phyloP scores from a whole-genome alignment of 2,113 vertebrate genomes.

The Notechis scutatus region DNA sequence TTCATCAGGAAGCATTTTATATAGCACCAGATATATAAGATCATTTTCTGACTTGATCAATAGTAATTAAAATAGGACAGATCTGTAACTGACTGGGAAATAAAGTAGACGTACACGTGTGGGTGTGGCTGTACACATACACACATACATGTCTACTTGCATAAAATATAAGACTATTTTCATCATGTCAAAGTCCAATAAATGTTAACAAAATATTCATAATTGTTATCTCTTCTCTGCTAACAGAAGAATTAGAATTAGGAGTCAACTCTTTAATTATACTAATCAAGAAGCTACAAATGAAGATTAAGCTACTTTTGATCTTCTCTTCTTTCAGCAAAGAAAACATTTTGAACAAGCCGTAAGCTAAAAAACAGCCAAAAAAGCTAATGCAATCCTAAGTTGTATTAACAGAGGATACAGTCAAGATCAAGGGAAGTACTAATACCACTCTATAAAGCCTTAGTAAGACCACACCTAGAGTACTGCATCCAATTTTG shows the following conservation, averaged over 20 bases:
- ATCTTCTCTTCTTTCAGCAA: background rate
- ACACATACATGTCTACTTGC: background rate
- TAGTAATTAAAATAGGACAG: background rate
- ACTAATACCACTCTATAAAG: no score
- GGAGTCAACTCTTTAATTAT: background rate
- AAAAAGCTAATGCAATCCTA: no score
- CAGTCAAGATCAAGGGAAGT: no score
- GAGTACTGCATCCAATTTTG: no score
- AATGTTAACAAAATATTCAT: constrained; percentile 19
- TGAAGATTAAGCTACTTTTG: background rate
- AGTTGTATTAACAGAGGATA: no score
- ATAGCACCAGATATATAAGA: background rate
- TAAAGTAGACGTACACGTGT: background rate
- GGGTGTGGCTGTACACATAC: background rate
- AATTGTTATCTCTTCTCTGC: background rate
- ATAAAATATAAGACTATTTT: constrained; percentile 3
- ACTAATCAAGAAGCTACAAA: constrained; percentile 6
- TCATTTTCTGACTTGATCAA: background rate
- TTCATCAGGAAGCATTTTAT: background rate
- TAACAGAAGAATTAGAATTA: background rate
- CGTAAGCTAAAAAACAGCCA: no score
- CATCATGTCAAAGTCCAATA: background rate
- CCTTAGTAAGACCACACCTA: no score
- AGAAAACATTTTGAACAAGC: background rate
- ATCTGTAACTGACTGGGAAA: background rate